Evolutionary conservation across 2,888 invertebrate species (phyloP).

Genomic region (Suillia variegata): DNA sequence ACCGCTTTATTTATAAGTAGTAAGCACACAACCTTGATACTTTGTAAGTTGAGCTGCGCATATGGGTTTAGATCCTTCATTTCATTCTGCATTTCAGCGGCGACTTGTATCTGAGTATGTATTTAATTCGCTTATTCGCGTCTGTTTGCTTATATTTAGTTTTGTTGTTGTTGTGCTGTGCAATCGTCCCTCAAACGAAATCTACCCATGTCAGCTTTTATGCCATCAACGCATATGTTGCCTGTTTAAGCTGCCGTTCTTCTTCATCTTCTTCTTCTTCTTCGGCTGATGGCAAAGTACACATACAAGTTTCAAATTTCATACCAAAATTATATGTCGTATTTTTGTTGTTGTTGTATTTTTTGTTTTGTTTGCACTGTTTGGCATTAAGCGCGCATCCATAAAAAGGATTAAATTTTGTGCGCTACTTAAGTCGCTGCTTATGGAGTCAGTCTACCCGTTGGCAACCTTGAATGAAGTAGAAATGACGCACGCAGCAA

Average conservation of each 20-base stretch:
- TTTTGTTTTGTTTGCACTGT: background rate
- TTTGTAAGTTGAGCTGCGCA: slow-evolving; percentile 6
- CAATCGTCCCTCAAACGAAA: too few species aligned
- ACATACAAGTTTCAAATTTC: background rate
- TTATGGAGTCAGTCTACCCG: too few species aligned
- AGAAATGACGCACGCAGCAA: too few species aligned
- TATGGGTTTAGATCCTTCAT: too few species aligned
- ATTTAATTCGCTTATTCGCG: background rate
- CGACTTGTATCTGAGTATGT: background rate
- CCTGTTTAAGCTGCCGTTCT: background rate
- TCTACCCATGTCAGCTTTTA: background rate
- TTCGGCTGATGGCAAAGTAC: too few species aligned
- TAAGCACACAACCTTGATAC: too few species aligned
- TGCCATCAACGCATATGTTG: slow-evolving; percentile 5
- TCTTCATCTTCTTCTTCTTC: too few species aligned
- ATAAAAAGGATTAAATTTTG: slow-evolving; percentile 6
- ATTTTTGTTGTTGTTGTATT: background rate
- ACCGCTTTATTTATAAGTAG: too few species aligned
- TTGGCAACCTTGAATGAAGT: background rate
- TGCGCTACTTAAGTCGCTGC: background rate
- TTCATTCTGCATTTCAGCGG: too few species aligned
- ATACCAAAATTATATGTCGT: too few species aligned
- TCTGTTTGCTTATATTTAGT: background rate
- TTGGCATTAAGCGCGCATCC: slow-evolving; percentile 4
- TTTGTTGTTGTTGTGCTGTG: background rate